Evolutionary conservation across 1,140 invertebrate genomes (phyloP), one percentile per base, ranked within the genome.

Genomic region (Trachymyrmex cornetzi): DNA sequence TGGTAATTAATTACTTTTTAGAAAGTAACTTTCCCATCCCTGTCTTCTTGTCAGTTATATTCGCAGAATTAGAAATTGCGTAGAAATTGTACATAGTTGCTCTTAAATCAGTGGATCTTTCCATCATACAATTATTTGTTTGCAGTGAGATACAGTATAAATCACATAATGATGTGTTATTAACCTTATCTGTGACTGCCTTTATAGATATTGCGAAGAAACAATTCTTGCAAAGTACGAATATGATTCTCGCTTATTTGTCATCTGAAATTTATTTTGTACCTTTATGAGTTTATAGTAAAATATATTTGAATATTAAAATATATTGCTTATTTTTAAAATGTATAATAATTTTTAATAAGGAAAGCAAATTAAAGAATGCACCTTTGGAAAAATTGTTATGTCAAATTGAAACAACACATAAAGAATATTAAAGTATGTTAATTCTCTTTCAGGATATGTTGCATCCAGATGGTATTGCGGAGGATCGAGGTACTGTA

Each of bases 391-490:
- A 16, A 50, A 3, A 1, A 50, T 16, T 71, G 7, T 16, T 3
- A 11, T 50, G 7, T 30, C 53, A 3, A 50, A 27, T 44, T 27
- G n/a, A 69, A 0, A 12, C 5, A 24, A 34, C 30, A 24, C 12
- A 0, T 24, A 9, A 50, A 44, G 2, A 72, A 77, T 38, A 22
- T 22, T 14, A 22, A 69, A n/a, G 19, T n/a, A 75, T 75, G 1
- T 64, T 50, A 50, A 64, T 38, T 55, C 2, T 14, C n/a, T 53
- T 50, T 85, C 64, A 94, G 93, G 93, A 86, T 72, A 86, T 91
- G 48, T 81, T 94, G 16, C 81, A 92, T 74, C 96, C 96, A 12
- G 97, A 97, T 90, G 97, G 96, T 3, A 96, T 96, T 77, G 97
- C 96, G 1, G 96, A 97, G 53, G 95, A 97, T 88, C 96, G 96